These are phyloP conservation scores for Teleiodes luculella DNA, from an alignment of 2,888 invertebrate species.

Conservation along the genomic window DNA sequence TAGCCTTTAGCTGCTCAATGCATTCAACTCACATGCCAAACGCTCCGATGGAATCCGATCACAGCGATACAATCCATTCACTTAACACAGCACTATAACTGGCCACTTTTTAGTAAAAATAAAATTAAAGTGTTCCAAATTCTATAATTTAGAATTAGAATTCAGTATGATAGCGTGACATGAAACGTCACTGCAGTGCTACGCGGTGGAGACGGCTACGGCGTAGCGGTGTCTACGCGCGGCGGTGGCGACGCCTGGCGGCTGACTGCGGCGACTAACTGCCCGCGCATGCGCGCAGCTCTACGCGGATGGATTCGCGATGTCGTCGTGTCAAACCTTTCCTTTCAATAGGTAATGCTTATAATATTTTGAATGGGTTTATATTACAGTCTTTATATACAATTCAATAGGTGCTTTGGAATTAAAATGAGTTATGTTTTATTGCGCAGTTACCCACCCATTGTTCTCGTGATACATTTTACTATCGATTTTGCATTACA, in stretches of 20 bases:
- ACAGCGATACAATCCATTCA: slow-evolving; percentile 5
- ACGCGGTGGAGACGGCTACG: slow-evolving; percentile 33
- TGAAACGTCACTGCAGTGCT: slow-evolving; percentile 54
- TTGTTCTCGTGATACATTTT: neutral
- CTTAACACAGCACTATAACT: slow-evolving; percentile 5
- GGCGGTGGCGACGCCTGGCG: slow-evolving; percentile 38
- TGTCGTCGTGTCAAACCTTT: slow-evolving; percentile 45
- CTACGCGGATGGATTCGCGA: slow-evolving; percentile 48
- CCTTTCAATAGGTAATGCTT: slow-evolving; percentile 50
- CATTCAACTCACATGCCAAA: slow-evolving; percentile 12
- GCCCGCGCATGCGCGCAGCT: slow-evolving; percentile 54
- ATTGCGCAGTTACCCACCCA: neutral
- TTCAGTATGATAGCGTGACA: neutral
- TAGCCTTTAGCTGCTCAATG: slow-evolving; percentile 2
- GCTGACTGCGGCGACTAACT: slow-evolving; percentile 55
- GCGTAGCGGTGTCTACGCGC: slow-evolving; percentile 40
- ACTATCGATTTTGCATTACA: neutral
- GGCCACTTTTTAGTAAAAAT: neutral
- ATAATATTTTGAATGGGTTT: slow-evolving; percentile 3
- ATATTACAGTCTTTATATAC: neutral
- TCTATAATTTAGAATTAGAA: neutral
- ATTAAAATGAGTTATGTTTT: neutral
- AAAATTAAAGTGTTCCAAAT: neutral
- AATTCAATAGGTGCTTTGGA: neutral
- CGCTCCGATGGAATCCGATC: slow-evolving; percentile 3